phyloP scores from a whole-genome alignment of 2,888 invertebrate genomes.

The Ormyrus nitidulus region DNA sequence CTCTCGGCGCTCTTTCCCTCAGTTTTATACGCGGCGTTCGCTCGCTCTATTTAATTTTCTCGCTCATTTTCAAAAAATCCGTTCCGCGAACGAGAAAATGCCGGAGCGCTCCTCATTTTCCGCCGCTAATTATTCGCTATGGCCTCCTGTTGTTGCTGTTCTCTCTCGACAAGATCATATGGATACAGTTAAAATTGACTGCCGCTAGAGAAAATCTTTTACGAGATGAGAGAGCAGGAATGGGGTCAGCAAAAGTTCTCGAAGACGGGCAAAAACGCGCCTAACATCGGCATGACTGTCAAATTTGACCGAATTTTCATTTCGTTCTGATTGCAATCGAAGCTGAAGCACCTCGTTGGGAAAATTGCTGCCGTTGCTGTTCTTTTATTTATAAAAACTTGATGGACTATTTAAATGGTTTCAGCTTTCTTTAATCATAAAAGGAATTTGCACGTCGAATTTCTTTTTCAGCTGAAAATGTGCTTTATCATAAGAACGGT shows the following conservation, averaged over 20 bases:
- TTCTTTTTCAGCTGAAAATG: not conserved
- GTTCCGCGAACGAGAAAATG: constrained; percentile 27
- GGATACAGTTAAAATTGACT: constrained; percentile 26
- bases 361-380: too few species aligned
- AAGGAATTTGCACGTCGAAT: not conserved
- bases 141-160: too few species aligned
- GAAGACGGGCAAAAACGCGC: not conserved
- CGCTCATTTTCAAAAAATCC: not conserved
- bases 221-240: not conserved
- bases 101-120: not conserved
- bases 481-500: too few species aligned
- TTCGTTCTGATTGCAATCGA: too few species aligned
- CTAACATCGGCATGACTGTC: too few species aligned
- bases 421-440: too few species aligned
- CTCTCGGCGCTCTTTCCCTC: not conserved
- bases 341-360: too few species aligned
- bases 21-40: constrained; percentile 8
- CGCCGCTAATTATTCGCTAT: constrained; percentile 17
- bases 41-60: constrained; percentile 50
- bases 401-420: too few species aligned
- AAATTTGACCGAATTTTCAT: too few species aligned
- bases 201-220: constrained; percentile 10
- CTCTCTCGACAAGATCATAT: too few species aligned
- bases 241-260: not conserved
- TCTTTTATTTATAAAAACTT: too few species aligned